Percentiles rank a stretch among this genome's conserved stretches.
Conservation (phyloP, 2,888 invertebrate genomes). For the Drosophila lutescens region DNA sequence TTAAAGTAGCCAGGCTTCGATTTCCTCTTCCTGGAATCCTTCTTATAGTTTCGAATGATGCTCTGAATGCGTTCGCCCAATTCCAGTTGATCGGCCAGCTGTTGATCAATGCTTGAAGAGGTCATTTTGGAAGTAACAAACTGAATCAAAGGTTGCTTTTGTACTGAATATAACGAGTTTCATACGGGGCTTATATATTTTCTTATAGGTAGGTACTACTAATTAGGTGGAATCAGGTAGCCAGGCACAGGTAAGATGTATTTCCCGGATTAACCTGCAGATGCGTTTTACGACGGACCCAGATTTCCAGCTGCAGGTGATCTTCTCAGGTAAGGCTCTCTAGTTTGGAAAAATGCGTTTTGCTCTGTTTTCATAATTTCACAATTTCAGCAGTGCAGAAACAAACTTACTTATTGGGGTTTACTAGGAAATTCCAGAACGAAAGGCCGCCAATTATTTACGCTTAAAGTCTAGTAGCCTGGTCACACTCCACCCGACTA, state of each 20-base stretch:
- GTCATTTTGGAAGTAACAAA: not conserved
- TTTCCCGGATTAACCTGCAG: not conserved
- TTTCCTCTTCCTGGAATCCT: not conserved
- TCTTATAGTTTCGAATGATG: constrained; percentile 1
- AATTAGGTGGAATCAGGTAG: not conserved
- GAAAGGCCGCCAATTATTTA: not conserved
- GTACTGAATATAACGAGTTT: not conserved
- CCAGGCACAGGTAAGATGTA: not conserved
- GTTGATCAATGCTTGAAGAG: not conserved
- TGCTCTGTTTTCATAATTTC: no score
- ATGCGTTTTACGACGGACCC: not conserved
- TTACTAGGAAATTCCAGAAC: not conserved
- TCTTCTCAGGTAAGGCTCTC: not conserved
- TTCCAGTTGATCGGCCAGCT: not conserved
- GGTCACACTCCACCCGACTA: not conserved
- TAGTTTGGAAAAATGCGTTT: not conserved
- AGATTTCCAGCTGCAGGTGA: not conserved
- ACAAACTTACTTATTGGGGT: no score
- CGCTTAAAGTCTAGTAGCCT: not conserved
- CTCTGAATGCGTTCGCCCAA: not conserved
- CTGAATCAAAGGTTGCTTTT: not conserved
- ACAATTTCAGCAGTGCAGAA: no score
- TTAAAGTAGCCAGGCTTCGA: not conserved
- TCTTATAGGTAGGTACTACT: not conserved
- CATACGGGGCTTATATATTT: not conserved